Base-by-base conservation (phyloP, 2,113 vertebrate species). In the Gymnogyps californianus region DNA sequence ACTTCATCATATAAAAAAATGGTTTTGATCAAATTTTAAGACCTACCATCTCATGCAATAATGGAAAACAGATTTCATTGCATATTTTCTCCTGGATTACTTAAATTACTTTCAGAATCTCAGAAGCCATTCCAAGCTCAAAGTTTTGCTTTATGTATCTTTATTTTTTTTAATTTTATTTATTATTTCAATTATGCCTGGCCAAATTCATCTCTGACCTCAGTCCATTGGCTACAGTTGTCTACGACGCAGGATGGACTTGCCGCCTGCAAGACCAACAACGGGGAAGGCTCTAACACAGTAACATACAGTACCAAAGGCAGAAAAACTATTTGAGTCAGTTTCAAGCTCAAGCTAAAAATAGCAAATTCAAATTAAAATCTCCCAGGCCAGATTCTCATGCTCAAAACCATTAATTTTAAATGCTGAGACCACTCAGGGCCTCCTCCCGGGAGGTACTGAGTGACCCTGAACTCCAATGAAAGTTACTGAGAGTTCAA, bases 331-430 rank as follows among this genome's bases (percentile, higher is more conserved):
- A 38, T 16, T 52, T 62, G 62, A 90, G n/a, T 67, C 26, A 7
- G 31, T 76, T 89, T 92, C 90, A 93, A 93, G 25, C n/a, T 76
- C 72, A 74, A 90, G 65, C 32, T 85, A 94, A 95, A 95, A 64
- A 38, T 40, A 90, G 47, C 6, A 79, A 92, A 87, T 72, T 65
- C 58, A 92, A 87, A 82, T 82, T 89, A 62, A 89, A 89, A 64
- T 32, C 58, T 79, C 85, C 32, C 66, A 88, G 57, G 70, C n/a
- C 47, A 49, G 74, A 76, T 93, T 93, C 47, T 83, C 85, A 64
- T 46, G 75, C 72, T 54, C 62, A 88, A 77, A 96, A 6, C 20
- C 54, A 80, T 72, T 64, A n/a, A 69, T 72, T 96, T 79, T 57
- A 71, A 80, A 92, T 79, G 47, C 15, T 44, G 57, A 76, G 55